phyloP scores from a whole-genome alignment of 1,140 invertebrate genomes.

The Caligus rogercresseyi region DNA sequence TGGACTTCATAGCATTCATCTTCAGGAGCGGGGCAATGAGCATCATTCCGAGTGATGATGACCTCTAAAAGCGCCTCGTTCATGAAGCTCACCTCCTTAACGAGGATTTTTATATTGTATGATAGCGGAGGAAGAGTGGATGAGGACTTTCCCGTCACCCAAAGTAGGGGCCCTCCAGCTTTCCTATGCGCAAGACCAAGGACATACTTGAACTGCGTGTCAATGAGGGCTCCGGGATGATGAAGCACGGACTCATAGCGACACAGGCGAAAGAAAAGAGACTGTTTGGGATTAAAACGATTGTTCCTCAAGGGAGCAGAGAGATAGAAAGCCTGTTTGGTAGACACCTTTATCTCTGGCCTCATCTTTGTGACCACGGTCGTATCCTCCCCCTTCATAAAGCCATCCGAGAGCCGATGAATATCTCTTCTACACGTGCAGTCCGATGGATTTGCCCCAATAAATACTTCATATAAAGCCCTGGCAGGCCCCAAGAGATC shows the following conservation, averaged over 20 bases:
- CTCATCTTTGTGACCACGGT: conserved; percentile 2
- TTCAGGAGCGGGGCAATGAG: not conserved
- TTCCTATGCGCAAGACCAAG: not conserved
- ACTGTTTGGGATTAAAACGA: not conserved
- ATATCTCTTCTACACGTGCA: not conserved
- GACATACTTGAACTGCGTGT: not conserved
- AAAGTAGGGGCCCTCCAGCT: not conserved
- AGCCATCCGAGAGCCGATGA: not conserved
- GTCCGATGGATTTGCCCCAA: not conserved
- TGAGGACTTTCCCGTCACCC: not conserved
- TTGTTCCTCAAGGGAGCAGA: not conserved
- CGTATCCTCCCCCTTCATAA: conserved; percentile 4
- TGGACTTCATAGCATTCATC: not conserved
- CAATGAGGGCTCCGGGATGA: not conserved
- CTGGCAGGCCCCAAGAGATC: not conserved
- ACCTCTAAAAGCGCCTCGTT: conserved; percentile 4
- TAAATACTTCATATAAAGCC: conserved; percentile 19
- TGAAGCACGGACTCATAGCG: conserved; percentile 1
- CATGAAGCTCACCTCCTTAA: not conserved
- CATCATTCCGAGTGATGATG: not conserved
- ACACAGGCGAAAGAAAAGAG: conserved; percentile 10
- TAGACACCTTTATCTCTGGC: conserved; percentile 8
- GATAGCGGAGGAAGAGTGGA: not conserved
- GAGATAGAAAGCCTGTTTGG: not conserved
- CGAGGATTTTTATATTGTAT: not conserved